Percentiles rank a stretch among this genome's conserved stretches.
phyloP scores from a whole-genome alignment of 2,113 vertebrate species.

The Empidonax traillii region DNA sequence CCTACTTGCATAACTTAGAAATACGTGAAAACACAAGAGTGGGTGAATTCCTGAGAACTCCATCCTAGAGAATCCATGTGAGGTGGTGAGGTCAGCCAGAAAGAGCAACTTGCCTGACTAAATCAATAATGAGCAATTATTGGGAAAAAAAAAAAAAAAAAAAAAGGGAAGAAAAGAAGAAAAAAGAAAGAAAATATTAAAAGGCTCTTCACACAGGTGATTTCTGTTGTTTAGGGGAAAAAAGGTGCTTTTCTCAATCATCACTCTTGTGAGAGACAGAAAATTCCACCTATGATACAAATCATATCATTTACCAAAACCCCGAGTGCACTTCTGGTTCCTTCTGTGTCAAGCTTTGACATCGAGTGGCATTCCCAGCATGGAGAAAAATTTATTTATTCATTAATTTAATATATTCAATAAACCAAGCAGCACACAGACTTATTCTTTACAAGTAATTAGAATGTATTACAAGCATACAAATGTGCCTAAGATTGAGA shows the following conservation, averaged over 20 bases:
- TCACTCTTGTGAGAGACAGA: not conserved
- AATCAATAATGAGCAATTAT: not conserved
- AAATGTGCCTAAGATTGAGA: slow-evolving; percentile 77
- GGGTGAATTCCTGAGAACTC: not conserved
- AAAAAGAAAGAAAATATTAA: not conserved
- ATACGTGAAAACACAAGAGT: not conserved
- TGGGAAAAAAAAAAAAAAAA: too few relatives aligned
- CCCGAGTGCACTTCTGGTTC: not conserved
- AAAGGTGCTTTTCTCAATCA: not conserved
- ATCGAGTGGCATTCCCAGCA: slow-evolving; percentile 3
- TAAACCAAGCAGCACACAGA: slow-evolving; percentile 69
- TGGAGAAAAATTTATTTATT: slow-evolving; percentile 67
- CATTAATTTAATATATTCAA: slow-evolving; percentile 70
- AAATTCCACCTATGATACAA: not conserved
- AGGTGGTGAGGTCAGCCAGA: not conserved
- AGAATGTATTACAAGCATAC: slow-evolving; percentile 77
- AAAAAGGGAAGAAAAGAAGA: accelerated
- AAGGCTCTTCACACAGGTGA: not conserved
- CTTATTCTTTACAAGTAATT: slow-evolving; percentile 72
- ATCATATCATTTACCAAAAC: not conserved
- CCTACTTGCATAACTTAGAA: not conserved
- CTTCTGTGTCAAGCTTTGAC: not conserved
- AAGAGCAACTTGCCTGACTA: not conserved
- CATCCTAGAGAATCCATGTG: not conserved
- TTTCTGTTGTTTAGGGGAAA: not conserved